A percentile compares a stretch with the other conserved stretches of the same genome.
Conservation (phyloP, 2,113 vertebrate genomes). For the Puntigrus tetrazona region DNA sequence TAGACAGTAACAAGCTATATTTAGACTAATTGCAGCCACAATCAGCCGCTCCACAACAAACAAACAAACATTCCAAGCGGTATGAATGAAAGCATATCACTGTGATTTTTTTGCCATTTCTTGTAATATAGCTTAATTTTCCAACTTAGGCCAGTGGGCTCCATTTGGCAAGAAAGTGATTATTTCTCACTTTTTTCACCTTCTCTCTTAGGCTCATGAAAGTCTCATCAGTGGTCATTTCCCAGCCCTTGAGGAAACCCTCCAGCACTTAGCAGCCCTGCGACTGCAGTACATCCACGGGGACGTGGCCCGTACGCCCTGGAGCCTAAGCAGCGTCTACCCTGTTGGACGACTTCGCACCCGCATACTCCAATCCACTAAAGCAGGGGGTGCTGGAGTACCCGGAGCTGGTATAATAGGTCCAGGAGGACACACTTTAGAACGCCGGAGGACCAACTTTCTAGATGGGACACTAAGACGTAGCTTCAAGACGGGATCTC, state of each 20-base stretch:
- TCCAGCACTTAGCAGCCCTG: conserved; percentile 87
- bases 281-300: conserved; percentile 89
- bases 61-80: too few species aligned
- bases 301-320: conserved; percentile 81
- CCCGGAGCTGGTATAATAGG: conserved; percentile 60
- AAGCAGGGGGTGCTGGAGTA: conserved; percentile 73
- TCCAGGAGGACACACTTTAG: conserved; percentile 69
- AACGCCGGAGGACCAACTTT: conserved; percentile 87
- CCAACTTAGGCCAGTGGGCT: too few species aligned
- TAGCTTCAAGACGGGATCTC: conserved; percentile 87
- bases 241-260: conserved; percentile 86
- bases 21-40: too few species aligned
- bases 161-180: too few species aligned
- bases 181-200: neutral
- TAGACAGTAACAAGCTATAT: too few species aligned
- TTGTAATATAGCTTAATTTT: too few species aligned
- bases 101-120: too few species aligned
- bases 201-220: conserved; percentile 83
- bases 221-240: conserved; percentile 90
- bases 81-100: too few species aligned
- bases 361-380: conserved; percentile 88
- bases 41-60: too few species aligned
- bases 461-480: conserved; percentile 87
- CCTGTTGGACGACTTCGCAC: conserved; percentile 85
- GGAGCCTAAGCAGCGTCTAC: conserved; percentile 85